Base-by-base conservation (phyloP, 2,888 invertebrate species). In the Epiblema foenella region DNA sequence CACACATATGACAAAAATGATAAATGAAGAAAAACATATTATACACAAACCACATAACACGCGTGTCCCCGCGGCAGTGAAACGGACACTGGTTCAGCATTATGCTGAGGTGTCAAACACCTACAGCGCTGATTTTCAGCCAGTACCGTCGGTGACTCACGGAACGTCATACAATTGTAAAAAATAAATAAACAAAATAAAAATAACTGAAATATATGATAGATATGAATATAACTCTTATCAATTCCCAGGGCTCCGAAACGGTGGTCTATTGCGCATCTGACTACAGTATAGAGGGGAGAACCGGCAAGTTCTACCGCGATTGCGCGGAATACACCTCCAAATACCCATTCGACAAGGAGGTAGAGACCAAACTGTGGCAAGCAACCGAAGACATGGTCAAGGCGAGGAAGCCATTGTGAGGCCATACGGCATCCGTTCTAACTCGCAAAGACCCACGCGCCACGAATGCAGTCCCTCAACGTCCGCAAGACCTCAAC, bases 231-330 rank as follows among this genome's bases (percentile, higher is more conserved):
- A n/a, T 4, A 10, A 33, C n/a, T 56, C 1, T 42, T 42, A 4
- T 11, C 5, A 54, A 11, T 54, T 46, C 33, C 54, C 89, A 97
- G 97, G 98, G 97, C 56, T 95, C 96, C 0, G 96, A 98, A 87
- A 97, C 97, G 1, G 94, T 97, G 24, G 89, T 98, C 12, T 96
- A 96, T 86, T 97, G 97, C 83, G 96, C 97, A 0, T 95, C 96
- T 0, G 96, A 96, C 74, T 88, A 89, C 81, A 84, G 81, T 73
- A 82, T 93, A 69, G 93, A 93, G 68, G 94, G 95, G 0, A 95
- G 95, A 79, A 95, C 95, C 18, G 98, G 98, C 11, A 93, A 94
- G 75, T 94, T 97, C 81, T 98, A 97, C 86, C 94, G 96, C 58
- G 96, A 97, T 85, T 97, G 97, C 80, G 91, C 90, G 29, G 94